A percentile compares a stretch with the other conserved stretches of the same genome.
Conservation (phyloP, 2,113 vertebrate genomes). For the Romanogobio albipinnatus region DNA sequence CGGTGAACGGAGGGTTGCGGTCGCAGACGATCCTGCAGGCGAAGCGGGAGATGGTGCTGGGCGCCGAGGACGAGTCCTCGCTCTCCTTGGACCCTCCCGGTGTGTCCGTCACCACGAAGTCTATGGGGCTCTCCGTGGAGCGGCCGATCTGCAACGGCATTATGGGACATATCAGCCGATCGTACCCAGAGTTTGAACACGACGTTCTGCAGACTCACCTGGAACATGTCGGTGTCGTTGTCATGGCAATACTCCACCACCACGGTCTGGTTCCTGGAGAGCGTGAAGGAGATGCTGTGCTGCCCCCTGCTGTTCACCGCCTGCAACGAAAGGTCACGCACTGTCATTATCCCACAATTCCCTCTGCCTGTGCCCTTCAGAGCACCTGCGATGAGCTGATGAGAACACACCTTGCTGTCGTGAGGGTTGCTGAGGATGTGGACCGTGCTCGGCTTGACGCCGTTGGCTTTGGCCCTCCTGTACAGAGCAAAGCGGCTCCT, state of each 20-base stretch:
- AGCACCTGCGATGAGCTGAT: background rate
- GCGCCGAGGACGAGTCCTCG: constrained; percentile 89
- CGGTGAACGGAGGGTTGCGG: constrained; percentile 89
- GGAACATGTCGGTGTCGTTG: constrained; percentile 97
- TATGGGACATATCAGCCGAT: no score
- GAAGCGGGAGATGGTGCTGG: constrained; percentile 98
- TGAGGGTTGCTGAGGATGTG: constrained; percentile 95
- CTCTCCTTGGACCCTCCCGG: constrained; percentile 78
- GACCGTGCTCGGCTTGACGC: constrained; percentile 94
- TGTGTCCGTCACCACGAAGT: constrained; percentile 98
- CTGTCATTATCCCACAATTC: constrained; percentile 19
- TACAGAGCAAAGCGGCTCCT: constrained; percentile 98
- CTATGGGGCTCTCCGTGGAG: constrained; percentile 97
- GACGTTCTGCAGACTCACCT: constrained; percentile 69
- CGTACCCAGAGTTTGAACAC: no score
- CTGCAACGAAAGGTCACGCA: constrained; percentile 72
- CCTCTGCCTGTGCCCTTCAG: background rate
- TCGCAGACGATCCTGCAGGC: constrained; percentile 97
- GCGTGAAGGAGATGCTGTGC: constrained; percentile 95
- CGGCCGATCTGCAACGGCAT: constrained; percentile 84
- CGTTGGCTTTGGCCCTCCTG: constrained; percentile 89
- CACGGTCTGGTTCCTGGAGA: constrained; percentile 95
- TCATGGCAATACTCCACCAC: constrained; percentile 97
- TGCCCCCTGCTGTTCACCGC: constrained; percentile 95
- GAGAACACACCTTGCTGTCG: constrained; percentile 86